Evolutionary conservation across 2,888 invertebrate species (phyloP), one percentile per base, ranked within the genome.

Genomic region (Strigamia maritima): DNA sequence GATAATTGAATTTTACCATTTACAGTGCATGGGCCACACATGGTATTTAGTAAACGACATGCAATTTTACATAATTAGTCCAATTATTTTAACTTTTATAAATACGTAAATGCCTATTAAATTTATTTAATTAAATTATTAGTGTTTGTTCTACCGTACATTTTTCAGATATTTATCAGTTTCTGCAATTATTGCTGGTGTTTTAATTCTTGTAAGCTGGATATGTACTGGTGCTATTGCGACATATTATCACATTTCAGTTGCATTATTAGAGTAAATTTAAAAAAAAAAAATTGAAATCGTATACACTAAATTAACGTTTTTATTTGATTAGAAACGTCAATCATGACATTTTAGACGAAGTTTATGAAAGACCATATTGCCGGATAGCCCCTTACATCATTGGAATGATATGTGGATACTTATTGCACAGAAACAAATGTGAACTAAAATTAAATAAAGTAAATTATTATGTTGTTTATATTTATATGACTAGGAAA

Each of bases 331-430:
- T 35, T 35, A 35, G 35, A 8, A 35, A 35, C 10, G 35, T 10
- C 35, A 35, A 35, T 35, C 6, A 35, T 10, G 35, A 35, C 10
- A 8, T 10, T 10, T 3, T 35, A 0, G 7, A 77, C 60, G 28
- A 92, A 81, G 87, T 94, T 8, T 94, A 94, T 85, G 93, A 93
- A 86, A 94, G 93, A 83, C 94, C 94, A 12, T 94, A 94, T 93
- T 89, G 92, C 81, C 89, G 94, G 83, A 90, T 93, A 28, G 93
- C 93, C 10, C 91, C 93, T 12, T 94, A 93, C 85, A 89, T 94
- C 83, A 88, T 94, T 77, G 94, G 93, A 80, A 93, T 93, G 89
- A 87, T 90, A 49, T 89, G 92, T 8, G 94, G 93, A 0, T 93
- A 92, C 88, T 88, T 90, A 79, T 86, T 93, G 40, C 91, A 91